These are phyloP conservation scores for Melikaiella ostensackeni DNA, from an alignment of 2,888 invertebrate species.

Conservation along the genomic window DNA sequence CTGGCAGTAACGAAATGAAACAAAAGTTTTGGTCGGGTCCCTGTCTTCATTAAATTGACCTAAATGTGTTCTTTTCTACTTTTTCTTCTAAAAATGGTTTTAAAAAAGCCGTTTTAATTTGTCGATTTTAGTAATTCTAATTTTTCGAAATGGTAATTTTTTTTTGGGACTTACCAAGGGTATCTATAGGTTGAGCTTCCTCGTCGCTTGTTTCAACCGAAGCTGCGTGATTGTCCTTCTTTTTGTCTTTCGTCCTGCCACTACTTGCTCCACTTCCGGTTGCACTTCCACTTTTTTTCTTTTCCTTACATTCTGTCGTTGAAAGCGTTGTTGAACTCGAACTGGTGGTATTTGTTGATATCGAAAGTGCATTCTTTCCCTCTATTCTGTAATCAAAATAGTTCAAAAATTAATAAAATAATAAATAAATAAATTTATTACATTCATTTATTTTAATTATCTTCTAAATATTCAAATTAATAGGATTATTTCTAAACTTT, in stretches of 20 bases:
- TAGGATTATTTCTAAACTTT: background rate
- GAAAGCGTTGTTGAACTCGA: constrained; percentile 54
- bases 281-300: constrained; percentile 62
- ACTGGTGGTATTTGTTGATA: constrained; percentile 58
- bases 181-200: constrained; percentile 74
- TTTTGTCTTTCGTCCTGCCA: constrained; percentile 72
- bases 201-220: constrained; percentile 81
- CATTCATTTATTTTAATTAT: background rate
- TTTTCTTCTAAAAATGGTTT: background rate
- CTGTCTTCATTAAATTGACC: no score
- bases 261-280: constrained; percentile 59
- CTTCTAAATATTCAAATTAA: background rate
- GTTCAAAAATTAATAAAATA: constrained; percentile 9
- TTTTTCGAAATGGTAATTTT: background rate
- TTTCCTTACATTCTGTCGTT: constrained; percentile 66
- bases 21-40: no score
- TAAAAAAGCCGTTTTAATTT: background rate
- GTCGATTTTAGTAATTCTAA: no score
- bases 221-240: constrained; percentile 77
- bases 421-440: background rate
- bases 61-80: background rate
- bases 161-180: constrained; percentile 68
- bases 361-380: constrained; percentile 64
- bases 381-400: constrained; percentile 63
- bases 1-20: no score